These are phyloP conservation scores for Semnornis frantzii DNA, from an alignment of 2,113 vertebrate genomes.

Conservation along the genomic window DNA sequence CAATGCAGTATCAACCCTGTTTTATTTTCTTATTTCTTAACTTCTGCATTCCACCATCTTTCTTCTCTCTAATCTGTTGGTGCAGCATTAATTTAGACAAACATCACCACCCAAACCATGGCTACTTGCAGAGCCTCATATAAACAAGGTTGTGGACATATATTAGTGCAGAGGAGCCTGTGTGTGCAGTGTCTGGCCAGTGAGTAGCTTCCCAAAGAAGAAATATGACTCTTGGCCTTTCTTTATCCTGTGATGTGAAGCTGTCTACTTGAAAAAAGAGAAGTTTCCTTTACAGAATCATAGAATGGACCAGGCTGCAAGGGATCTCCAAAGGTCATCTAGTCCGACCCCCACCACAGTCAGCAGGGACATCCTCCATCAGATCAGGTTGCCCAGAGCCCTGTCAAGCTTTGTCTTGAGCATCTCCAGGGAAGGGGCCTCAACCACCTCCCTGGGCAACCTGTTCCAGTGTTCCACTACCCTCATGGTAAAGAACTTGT, in stretches of 20 bases:
- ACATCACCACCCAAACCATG: background rate
- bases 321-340: no score
- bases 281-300: background rate
- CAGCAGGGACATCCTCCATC: no score
- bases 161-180: background rate
- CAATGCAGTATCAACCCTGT: background rate
- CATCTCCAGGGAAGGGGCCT: no score
- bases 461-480: no score
- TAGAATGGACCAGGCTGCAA: no score
- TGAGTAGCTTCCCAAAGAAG: background rate
- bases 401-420: no score
- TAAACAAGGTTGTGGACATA: conserved; percentile 9
- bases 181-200: background rate
- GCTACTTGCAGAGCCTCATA: conserved; percentile 23
- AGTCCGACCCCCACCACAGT: no score
- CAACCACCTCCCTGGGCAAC: no score
- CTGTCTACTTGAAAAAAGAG: background rate
- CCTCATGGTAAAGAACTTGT: no score
- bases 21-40: conserved; percentile 50
- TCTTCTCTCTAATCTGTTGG: background rate
- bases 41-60: conserved; percentile 10
- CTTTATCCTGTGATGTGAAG: background rate
- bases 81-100: conserved; percentile 36
- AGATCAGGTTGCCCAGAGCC: no score
- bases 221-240: background rate